phyloP scores from a whole-genome alignment of 2,113 vertebrate species.

The Macquaria ambigua region DNA sequence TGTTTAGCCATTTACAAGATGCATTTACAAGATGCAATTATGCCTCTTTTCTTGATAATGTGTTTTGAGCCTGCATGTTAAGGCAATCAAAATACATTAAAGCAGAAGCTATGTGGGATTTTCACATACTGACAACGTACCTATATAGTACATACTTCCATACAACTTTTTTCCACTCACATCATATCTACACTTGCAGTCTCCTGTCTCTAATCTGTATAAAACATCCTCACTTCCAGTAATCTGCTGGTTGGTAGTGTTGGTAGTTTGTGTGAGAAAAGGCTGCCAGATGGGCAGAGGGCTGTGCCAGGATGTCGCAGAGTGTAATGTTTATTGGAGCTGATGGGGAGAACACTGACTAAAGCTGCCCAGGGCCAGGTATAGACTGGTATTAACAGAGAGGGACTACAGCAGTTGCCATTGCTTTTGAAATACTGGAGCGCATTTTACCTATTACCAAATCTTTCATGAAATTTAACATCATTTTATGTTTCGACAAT shows the following conservation, averaged over 20 bases:
- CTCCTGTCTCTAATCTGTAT: constrained; percentile 1
- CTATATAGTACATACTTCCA: not conserved
- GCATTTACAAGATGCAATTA: not conserved
- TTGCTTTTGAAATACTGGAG: constrained; percentile 6
- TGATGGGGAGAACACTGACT: constrained; percentile 51
- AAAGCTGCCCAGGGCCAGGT: constrained; percentile 57
- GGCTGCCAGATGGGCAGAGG: constrained; percentile 48
- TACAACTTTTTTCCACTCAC: not conserved
- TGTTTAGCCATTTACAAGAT: not conserved
- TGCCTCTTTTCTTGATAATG: too few species aligned
- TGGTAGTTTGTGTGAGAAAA: constrained; percentile 33
- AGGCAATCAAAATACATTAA: not conserved
- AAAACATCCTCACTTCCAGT: constrained; percentile 19
- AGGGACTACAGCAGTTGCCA: not conserved
- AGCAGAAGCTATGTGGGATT: not conserved
- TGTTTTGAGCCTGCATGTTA: not conserved
- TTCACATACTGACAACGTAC: not conserved
- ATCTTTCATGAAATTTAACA: not conserved
- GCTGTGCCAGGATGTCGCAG: constrained; percentile 48
- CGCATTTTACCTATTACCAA: not conserved
- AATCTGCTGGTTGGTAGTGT: constrained; percentile 34
- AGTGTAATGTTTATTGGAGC: constrained; percentile 57
- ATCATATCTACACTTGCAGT: not conserved
- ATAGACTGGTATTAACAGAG: constrained; percentile 50
- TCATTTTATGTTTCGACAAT: not conserved